Percentiles rank a stretch among this genome's conserved stretches.
Conservation (phyloP, 2,888 invertebrate genomes). For the Cataglyphis albicans region DNA sequence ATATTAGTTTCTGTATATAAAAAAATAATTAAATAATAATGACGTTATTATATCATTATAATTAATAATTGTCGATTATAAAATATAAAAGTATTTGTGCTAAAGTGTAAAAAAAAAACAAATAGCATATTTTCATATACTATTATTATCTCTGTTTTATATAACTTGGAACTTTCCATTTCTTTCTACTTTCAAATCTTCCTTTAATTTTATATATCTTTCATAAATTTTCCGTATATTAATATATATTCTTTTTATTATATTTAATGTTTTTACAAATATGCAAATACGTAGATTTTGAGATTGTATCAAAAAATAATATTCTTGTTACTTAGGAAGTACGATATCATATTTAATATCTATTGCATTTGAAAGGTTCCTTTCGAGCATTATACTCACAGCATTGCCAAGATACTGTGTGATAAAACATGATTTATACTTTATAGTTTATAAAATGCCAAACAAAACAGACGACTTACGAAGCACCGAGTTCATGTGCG, state of each 20-base stretch:
- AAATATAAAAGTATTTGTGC: background rate
- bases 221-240: background rate
- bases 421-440: slow-evolving; percentile 55
- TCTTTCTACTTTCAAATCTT: background rate
- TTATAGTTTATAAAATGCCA: slow-evolving; percentile 39
- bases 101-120: background rate
- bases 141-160: background rate
- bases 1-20: background rate
- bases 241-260: background rate
- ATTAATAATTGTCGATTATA: background rate
- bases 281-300: background rate
- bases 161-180: background rate
- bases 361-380: background rate
- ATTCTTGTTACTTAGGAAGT: background rate
- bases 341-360: background rate
- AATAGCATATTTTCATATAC: background rate
- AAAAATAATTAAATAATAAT: background rate
- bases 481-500: slow-evolving; percentile 1
- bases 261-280: background rate
- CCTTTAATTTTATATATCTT: background rate
- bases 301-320: background rate
- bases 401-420: background rate
- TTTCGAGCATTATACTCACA: background rate
- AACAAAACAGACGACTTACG: slow-evolving; percentile 18
- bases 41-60: background rate